These are phyloP conservation scores for Endomychus coccineus DNA, from an alignment of 2,888 invertebrate genomes.

Conservation along the genomic window DNA sequence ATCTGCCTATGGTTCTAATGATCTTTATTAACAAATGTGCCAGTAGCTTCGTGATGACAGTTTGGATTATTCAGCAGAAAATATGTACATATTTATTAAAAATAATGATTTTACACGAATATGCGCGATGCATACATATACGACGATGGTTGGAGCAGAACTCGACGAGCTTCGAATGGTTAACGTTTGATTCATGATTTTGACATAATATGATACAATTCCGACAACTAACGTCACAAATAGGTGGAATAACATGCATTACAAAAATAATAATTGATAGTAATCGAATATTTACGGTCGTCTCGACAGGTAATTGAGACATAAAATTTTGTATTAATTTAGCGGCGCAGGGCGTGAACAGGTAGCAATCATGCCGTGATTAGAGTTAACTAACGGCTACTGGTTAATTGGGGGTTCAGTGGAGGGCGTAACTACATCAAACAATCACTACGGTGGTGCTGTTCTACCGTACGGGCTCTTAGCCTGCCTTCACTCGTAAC, in stretches of 20 bases:
- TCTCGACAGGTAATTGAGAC: slow-evolving; percentile 30
- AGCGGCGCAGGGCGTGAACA: slow-evolving; percentile 39
- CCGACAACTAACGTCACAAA: no score
- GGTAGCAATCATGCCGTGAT: slow-evolving; percentile 43
- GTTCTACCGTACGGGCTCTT: slow-evolving; percentile 9
- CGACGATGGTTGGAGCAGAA: no score
- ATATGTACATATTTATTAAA: no score
- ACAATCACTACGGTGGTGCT: slow-evolving; percentile 32
- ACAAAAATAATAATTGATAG: slow-evolving; percentile 22
- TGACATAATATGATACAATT: no score
- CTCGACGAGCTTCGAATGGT: no score
- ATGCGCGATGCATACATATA: no score
- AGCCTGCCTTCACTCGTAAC: slow-evolving; percentile 2
- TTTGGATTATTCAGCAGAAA: no score
- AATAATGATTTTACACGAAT: no score
- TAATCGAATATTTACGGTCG: slow-evolving; percentile 23
- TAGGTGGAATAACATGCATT: slow-evolving; percentile 16
- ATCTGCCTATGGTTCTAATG: no score
- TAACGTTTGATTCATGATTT: no score
- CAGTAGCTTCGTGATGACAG: no score
- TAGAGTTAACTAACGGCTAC: slow-evolving; percentile 43
- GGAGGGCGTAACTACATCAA: slow-evolving; percentile 43
- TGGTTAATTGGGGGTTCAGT: slow-evolving; percentile 43
- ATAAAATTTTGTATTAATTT: slow-evolving; percentile 35
- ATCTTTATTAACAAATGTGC: no score